Evolutionary conservation across 2,888 invertebrate genomes (phyloP), one percentile per base, ranked within the genome.

Genomic region (Drosophila borealis): DNA sequence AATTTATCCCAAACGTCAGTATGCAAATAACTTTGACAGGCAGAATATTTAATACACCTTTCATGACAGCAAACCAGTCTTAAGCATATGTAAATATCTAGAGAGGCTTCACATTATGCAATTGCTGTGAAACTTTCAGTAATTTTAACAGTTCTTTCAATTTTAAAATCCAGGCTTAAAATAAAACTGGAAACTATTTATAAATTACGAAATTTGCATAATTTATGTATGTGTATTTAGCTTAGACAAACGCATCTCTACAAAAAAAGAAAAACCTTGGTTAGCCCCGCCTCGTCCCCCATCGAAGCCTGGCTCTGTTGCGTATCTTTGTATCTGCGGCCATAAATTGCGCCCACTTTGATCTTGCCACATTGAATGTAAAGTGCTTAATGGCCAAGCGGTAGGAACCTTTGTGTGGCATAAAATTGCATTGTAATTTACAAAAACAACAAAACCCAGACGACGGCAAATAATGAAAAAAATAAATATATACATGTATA

Each of bases 391-490:
- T 88, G 86, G 88, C 71, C 69, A 66, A 74, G 62, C 66, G 70
- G 57, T 68, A 74, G 73, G 66, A 54, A 74, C 77, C 82, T 81
- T 85, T 82, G 82, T 82, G 86, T 82, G 86, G 82, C 77, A 86
- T 70, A 88, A 86, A 88, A 82, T 81, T 88, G 83, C 87, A 88
- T 86, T 88, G 89, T 80, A 88, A 83, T 87, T 89, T 89, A 84
- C 85, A 78, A 79, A 79, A 77, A 65, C 74, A 67, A 50, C 57
- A 64, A 59, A 50, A 46, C 8, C 19, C n/a, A 49, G 41, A 53
- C 65, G 42, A 53, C 19, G 3, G 8, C 13, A 42, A 34, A 37
- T 25, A 13, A 25, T 29, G 29, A 19, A 49, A 34, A 53, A 70
- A 60, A 41, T 42, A 54, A 19, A 70, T 46, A 62, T 36, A 50